Evolutionary conservation across 2,888 invertebrate species (phyloP).

Genomic region (Xanthia togata): DNA sequence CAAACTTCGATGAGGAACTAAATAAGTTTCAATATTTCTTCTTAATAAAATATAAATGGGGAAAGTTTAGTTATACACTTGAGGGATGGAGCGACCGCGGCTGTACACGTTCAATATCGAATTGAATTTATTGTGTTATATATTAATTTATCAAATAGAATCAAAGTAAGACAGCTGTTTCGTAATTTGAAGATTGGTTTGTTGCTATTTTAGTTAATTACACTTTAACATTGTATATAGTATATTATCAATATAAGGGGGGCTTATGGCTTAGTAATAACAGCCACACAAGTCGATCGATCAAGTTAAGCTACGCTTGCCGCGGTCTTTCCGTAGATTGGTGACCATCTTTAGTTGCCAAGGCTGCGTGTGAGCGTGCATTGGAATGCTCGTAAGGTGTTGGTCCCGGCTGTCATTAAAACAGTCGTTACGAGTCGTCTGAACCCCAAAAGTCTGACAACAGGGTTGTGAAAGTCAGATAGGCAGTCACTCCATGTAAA

Average conservation of each 20-base stretch:
- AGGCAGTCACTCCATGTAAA: too few relatives aligned
- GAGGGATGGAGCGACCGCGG: conserved; percentile 62
- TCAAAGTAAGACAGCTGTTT: conserved; percentile 5
- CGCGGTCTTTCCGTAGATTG: not conserved
- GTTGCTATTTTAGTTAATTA: not conserved
- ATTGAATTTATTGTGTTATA: conserved; percentile 60
- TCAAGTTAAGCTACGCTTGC: not conserved
- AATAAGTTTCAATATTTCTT: conserved; percentile 83
- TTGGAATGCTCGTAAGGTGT: not conserved
- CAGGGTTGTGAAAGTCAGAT: too few relatives aligned
- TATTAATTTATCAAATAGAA: conserved; percentile 55
- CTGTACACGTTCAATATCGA: conserved; percentile 61
- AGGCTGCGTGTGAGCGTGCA: not conserved
- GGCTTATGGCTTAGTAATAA: too few relatives aligned
- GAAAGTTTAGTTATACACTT: conserved; percentile 78
- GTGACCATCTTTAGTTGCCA: not conserved
- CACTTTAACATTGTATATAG: not conserved
- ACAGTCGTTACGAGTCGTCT: too few relatives aligned
- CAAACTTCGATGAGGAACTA: conserved; percentile 82
- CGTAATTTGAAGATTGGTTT: conserved; percentile 10
- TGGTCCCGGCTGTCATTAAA: too few relatives aligned
- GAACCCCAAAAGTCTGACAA: too few relatives aligned
- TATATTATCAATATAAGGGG: not conserved
- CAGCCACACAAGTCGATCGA: not conserved
- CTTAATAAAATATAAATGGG: conserved; percentile 86